These are phyloP conservation scores for Phalanger gymnotis DNA, from an alignment of 2,797 vertebrate genomes.

Conservation along the genomic window DNA sequence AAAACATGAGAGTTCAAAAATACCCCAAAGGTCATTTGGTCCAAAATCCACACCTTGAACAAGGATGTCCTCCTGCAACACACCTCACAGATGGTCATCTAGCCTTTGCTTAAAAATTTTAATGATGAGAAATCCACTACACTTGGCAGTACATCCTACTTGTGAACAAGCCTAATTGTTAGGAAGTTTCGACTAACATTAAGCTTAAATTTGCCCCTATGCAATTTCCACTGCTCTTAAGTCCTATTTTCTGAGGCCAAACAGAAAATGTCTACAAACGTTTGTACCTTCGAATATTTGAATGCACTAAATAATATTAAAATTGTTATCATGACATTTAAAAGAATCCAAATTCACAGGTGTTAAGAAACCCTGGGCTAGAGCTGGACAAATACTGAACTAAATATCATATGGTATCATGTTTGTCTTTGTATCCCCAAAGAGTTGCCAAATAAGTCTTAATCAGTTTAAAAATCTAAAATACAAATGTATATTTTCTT, in stretches of 20 bases:
- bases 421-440: not conserved
- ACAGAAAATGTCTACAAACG: not conserved
- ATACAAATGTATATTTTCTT: not conserved
- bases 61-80: not conserved
- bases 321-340: not conserved
- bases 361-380: not conserved
- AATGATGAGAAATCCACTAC: not conserved
- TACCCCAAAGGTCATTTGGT: not conserved
- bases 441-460: not conserved
- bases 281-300: not conserved
- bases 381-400: not conserved
- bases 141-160: not conserved
- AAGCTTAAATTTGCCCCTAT: not conserved
- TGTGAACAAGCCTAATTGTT: not conserved
- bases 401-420: not conserved
- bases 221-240: not conserved
- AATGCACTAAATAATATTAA: not conserved
- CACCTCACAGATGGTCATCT: not conserved
- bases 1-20: not conserved
- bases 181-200: not conserved
- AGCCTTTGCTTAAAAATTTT: not conserved
- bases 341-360: not conserved
- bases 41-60: not conserved
- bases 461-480: not conserved
- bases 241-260: not conserved